phyloP scores from a whole-genome alignment of 35 echinoderm and acorn worm genomes.

The Ptychodera flava region DNA sequence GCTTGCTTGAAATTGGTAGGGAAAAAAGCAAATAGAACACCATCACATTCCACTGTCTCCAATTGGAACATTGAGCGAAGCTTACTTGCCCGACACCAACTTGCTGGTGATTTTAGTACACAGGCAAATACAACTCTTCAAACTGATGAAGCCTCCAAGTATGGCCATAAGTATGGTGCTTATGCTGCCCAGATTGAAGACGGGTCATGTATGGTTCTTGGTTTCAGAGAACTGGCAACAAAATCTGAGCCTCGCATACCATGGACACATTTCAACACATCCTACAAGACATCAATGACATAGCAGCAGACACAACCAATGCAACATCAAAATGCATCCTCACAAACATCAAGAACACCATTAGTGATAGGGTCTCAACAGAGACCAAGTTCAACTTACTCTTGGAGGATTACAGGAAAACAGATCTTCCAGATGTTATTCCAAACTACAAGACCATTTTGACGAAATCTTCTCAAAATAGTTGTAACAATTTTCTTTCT shows the following conservation, averaged over 20 bases:
- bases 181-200: slow-evolving; percentile 2
- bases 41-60: background rate
- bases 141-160: slow-evolving; percentile 30
- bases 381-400: too few relatives aligned
- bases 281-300: slow-evolving; percentile 27
- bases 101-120: slow-evolving; percentile 9
- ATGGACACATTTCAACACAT: slow-evolving; percentile 26
- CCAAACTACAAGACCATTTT: too few relatives aligned
- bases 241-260: slow-evolving; percentile 26
- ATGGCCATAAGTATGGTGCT: slow-evolving; percentile 37
- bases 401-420: too few relatives aligned
- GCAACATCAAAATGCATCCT: slow-evolving; percentile 1
- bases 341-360: too few relatives aligned
- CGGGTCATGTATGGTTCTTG: slow-evolving; percentile 18
- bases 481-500: too few relatives aligned
- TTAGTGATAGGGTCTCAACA: too few relatives aligned
- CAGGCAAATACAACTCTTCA: slow-evolving; percentile 19
- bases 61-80: slow-evolving; percentile 15
- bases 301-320: slow-evolving; percentile 11
- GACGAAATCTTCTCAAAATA: too few relatives aligned
- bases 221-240: slow-evolving; percentile 11
- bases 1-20: slow-evolving; percentile 22
- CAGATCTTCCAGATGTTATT: too few relatives aligned
- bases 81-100: slow-evolving; percentile 18
- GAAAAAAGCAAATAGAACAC: slow-evolving; percentile 18